These are phyloP conservation scores for Acridotheres tristis DNA, from an alignment of 2,797 vertebrate genomes.

Conservation along the genomic window DNA sequence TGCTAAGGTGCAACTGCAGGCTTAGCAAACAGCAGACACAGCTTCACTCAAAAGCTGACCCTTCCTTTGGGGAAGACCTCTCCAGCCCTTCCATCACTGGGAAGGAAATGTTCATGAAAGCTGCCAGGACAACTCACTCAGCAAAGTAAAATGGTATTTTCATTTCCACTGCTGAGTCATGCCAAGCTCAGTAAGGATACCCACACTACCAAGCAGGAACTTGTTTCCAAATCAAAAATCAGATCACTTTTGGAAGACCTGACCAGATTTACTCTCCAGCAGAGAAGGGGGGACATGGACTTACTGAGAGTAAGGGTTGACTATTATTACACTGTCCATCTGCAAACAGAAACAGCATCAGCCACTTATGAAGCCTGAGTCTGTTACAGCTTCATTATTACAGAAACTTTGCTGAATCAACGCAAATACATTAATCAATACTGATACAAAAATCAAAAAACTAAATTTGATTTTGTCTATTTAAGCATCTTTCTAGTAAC, in stretches of 20 bases:
- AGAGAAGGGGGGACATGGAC: fast-evolving
- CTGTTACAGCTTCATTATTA: not conserved
- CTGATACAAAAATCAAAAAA: not conserved
- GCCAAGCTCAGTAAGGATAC: not conserved
- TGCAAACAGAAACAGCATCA: not conserved
- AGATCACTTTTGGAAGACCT: not conserved
- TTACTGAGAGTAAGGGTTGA: not conserved
- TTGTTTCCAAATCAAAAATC: not conserved
- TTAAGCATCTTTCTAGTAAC: not conserved
- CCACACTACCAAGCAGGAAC: fast-evolving
- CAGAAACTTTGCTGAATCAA: not conserved
- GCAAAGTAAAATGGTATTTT: not conserved
- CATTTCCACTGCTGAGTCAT: not conserved
- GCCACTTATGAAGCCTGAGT: not conserved
- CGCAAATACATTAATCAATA: not conserved
- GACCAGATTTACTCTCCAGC: not conserved
- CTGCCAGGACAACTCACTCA: not conserved
- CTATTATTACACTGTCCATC: not conserved
- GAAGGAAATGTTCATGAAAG: not conserved
- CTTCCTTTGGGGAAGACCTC: not conserved
- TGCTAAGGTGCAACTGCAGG: not conserved
- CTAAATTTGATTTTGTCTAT: not conserved
- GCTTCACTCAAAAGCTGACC: not conserved
- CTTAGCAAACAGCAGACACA: not conserved
- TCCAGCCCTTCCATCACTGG: not conserved